Conservation (phyloP, 2,888 invertebrate genomes). For the Apamea anceps region DNA sequence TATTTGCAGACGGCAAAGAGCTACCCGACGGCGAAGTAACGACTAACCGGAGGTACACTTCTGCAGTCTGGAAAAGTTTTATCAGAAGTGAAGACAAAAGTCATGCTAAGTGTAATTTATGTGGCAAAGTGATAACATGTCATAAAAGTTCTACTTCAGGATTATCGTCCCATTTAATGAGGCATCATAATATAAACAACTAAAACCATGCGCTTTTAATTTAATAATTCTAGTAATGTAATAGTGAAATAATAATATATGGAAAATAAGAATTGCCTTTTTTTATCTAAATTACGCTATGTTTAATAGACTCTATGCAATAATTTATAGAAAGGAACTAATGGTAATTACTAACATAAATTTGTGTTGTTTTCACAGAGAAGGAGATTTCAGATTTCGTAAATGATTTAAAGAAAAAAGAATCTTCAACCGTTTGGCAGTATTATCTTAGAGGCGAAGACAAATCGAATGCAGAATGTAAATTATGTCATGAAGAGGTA, state of each 20-base stretch:
- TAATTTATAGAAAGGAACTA: background rate
- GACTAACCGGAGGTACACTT: background rate
- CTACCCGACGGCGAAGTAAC: background rate
- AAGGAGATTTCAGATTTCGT: background rate
- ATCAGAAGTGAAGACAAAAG: background rate
- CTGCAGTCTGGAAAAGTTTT: constrained; percentile 8
- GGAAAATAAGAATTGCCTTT: background rate
- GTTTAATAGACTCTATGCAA: background rate
- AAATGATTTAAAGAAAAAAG: constrained; percentile 9
- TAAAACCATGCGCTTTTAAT: no score
- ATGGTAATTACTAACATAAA: background rate
- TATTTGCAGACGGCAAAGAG: background rate
- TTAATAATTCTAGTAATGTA: no score
- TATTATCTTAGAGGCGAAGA: constrained; percentile 2
- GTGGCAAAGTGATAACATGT: constrained; percentile 10
- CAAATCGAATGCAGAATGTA: constrained; percentile 7
- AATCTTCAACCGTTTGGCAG: constrained; percentile 12
- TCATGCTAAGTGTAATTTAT: constrained; percentile 22
- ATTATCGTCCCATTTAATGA: no score
- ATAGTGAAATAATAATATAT: no score
- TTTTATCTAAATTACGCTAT: background rate
- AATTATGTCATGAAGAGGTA: constrained; percentile 9
- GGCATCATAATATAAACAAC: no score
- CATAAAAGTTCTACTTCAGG: background rate
- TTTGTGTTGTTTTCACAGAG: constrained; percentile 2